Conservation (phyloP, 2,113 vertebrate genomes). For the Asarcornis scutulata region DNA sequence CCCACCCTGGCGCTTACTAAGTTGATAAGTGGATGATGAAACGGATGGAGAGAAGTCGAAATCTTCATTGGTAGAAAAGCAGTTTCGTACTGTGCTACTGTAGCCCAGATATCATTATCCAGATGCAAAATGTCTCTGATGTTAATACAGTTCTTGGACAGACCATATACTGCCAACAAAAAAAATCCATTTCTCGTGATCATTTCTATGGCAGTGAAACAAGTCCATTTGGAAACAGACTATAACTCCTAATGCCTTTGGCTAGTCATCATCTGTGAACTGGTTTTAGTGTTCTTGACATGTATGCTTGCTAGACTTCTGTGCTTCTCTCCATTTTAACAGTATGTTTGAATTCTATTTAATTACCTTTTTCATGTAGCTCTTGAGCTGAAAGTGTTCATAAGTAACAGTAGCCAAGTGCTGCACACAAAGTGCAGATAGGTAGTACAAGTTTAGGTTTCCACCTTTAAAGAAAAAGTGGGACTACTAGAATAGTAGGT, state of each 20-base stretch:
- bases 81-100: not conserved
- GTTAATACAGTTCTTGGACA: slow-evolving; percentile 29
- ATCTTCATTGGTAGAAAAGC: not conserved
- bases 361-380: not conserved
- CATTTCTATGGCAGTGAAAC: slow-evolving; percentile 7
- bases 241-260: not conserved
- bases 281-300: not conserved
- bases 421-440: not conserved
- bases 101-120: not conserved
- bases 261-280: not conserved
- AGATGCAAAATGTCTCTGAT: slow-evolving; percentile 37
- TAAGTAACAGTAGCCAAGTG: not conserved
- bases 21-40: not conserved
- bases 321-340: not conserved
- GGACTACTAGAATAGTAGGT: not conserved
- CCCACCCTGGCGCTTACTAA: not conserved
- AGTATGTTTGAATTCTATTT: not conserved
- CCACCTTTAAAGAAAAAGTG: not conserved
- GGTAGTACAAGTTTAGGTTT: not conserved
- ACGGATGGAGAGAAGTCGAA: not conserved
- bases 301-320: not conserved
- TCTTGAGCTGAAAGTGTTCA: not conserved
- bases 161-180: not conserved
- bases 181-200: not conserved
- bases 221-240: not conserved